Base-by-base conservation (phyloP, 2,113 vertebrate genomes). In the Heloderma charlesbogerti region DNA sequence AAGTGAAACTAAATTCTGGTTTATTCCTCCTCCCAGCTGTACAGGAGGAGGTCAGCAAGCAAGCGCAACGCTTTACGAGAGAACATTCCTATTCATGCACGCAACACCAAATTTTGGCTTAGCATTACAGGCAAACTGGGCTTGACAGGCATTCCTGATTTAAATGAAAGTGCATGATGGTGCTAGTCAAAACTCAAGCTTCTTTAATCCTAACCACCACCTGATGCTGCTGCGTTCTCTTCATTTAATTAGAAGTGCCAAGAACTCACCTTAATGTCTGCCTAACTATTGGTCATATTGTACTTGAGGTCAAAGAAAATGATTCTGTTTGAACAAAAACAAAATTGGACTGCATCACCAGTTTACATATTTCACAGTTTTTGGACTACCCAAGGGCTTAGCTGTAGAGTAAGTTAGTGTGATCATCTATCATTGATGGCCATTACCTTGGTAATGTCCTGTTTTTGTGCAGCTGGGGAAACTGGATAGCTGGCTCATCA, bases 311-410 rank as follows among this genome's bases (percentile, higher is more conserved):
- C 16, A 78, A 48, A 79, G 9, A 48, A 79, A 79, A 29, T 12
- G 1, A 29, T 60, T 57, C 60, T 22, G 16, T 82, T 37, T 63
- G 57, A 31, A 77, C 34, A n/a, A 63, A 34, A 60, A 66, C 60
- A 63, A 22, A 63, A 0, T 15, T 43, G 75, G 27, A 3, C 2
- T 82, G 18, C 34, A 86, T 15, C 81, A 29, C 40, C n/a, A 3
- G 29, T 0, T 1, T n/a, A 8, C 13, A 16, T 29, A 0, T 4
- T 57, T 69, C 0, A 0, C 3, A 54, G 34, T 74, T 71, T 0
- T 0, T 25, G 16, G 31, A 84, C 8, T 18, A 77, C 7, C 43
- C 22, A 45, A 0, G 2, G 63, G n/a, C 34, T 13, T 12, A 2
- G 71, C 54, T 45, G 57, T 85, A 63, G 31, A 10, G 83, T 78